Evolutionary conservation across 2,113 vertebrate species (phyloP).

Genomic region (Burhinus oedicnemus): DNA sequence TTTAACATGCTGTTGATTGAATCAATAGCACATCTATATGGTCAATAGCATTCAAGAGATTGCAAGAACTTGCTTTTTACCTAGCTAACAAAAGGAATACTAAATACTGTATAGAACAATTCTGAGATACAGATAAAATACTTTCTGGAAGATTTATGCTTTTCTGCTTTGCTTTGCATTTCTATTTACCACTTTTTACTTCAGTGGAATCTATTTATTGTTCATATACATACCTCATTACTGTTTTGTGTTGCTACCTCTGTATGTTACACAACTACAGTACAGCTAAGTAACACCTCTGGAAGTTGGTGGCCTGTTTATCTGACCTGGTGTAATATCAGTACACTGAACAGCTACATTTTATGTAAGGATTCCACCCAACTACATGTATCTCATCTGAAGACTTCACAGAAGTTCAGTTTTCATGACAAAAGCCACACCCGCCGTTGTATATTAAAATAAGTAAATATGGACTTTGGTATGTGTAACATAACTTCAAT

Average conservation of each 20-base stretch:
- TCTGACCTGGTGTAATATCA: neutral
- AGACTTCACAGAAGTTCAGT: neutral
- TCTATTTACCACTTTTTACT: neutral
- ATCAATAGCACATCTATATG: neutral
- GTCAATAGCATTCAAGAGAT: neutral
- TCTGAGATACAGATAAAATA: neutral
- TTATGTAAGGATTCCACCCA: neutral
- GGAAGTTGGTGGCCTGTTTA: neutral
- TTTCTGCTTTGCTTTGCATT: neutral
- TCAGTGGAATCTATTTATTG: neutral
- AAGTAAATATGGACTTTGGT: neutral
- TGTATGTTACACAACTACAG: neutral
- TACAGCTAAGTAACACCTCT: neutral
- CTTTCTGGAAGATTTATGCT: neutral
- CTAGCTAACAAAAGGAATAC: neutral
- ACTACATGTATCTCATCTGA: neutral
- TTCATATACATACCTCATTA: neutral
- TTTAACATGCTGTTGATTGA: neutral
- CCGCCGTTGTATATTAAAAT: neutral
- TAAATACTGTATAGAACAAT: neutral
- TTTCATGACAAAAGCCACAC: neutral
- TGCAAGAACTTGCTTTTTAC: neutral
- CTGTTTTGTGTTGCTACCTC: neutral
- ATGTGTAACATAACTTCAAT: neutral
- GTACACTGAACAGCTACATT: neutral